phyloP scores from a whole-genome alignment of 2,797 vertebrate species.

The Galagoides demidoff region DNA sequence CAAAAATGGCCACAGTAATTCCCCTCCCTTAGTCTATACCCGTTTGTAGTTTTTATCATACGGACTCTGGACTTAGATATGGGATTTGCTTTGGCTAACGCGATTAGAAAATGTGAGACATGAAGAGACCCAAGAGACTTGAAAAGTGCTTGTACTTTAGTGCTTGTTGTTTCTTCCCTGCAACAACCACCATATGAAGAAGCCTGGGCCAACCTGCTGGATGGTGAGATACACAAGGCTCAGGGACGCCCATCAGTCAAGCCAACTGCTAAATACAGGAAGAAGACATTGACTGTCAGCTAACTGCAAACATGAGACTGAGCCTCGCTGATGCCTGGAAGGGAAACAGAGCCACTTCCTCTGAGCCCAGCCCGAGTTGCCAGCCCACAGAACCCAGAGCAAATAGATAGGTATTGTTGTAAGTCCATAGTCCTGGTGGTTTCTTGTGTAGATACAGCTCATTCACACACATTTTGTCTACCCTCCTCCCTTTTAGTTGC shows the following conservation, averaged over 20 bases:
- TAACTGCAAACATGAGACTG: not conserved
- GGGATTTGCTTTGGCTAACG: slow-evolving; percentile 10
- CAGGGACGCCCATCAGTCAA: not conserved
- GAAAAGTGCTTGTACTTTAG: not conserved
- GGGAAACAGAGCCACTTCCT: not conserved
- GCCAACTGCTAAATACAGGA: not conserved
- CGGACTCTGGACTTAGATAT: not conserved
- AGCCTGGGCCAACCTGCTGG: not conserved
- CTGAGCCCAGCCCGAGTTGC: not conserved
- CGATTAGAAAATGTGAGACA: not conserved
- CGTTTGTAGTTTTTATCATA: not conserved
- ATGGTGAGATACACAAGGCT: not conserved
- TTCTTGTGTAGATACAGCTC: not conserved
- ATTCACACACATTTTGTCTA: not conserved
- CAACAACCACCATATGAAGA: not conserved
- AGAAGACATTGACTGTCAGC: not conserved
- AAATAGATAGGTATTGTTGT: not conserved
- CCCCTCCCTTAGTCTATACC: not conserved
- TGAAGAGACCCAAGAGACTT: not conserved
- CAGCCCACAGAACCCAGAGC: not conserved
- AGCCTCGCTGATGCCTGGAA: not conserved
- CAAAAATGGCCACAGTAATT: not conserved
- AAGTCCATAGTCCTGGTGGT: not conserved
- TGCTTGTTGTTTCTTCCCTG: not conserved
- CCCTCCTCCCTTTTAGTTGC: not conserved